Percentiles rank a stretch among this genome's conserved stretches.
Conservation (phyloP, 2,113 vertebrate genomes). For the Perca schrenkii region DNA sequence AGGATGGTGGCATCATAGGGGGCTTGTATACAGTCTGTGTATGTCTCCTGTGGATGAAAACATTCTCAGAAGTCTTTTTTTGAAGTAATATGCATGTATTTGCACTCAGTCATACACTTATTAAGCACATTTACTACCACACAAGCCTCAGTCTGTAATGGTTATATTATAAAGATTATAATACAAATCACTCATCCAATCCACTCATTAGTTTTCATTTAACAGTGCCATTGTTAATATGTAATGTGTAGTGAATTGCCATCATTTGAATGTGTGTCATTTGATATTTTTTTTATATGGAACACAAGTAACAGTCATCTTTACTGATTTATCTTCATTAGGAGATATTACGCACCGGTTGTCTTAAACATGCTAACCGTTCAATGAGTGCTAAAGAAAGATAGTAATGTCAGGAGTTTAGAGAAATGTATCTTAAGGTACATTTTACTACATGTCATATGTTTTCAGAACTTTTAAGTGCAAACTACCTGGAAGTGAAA, state of each 20-base stretch:
- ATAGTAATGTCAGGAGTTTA: not conserved
- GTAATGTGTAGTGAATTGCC: not conserved
- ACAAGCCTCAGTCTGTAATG: not conserved
- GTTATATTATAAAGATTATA: not conserved
- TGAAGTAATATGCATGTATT: not conserved
- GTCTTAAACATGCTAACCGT: not conserved
- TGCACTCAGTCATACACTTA: not conserved
- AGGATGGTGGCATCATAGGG: not conserved
- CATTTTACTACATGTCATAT: not conserved
- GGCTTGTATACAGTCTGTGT: not conserved
- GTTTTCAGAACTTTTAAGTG: not conserved
- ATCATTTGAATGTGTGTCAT: not conserved
- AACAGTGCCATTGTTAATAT: not conserved
- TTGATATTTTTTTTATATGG: not conserved
- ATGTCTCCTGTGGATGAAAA: not conserved
- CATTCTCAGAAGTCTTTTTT: not conserved
- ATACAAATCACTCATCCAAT: not conserved
- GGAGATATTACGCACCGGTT: not conserved
- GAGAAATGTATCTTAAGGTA: not conserved
- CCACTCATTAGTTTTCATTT: not conserved
- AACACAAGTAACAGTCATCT: not conserved
- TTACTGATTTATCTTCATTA: not conserved
- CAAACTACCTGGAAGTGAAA: not conserved
- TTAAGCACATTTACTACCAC: not conserved
- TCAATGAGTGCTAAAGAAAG: not conserved